phyloP scores from a whole-genome alignment of 2,113 vertebrate genomes.

The Polypterus bichir region DNA sequence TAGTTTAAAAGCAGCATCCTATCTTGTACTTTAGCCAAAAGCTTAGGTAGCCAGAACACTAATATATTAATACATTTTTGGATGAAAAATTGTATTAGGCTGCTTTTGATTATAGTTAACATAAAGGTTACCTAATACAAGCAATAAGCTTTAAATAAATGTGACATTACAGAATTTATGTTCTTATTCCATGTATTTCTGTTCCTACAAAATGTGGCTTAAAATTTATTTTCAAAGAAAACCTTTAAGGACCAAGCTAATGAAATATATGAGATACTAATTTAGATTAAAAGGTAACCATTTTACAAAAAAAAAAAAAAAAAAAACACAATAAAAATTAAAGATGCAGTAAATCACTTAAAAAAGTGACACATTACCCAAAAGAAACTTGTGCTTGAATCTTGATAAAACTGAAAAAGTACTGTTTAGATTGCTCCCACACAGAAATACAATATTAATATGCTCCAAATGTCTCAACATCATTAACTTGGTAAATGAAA shows the following conservation, averaged over 20 bases:
- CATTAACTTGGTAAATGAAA: neutral
- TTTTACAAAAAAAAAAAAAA: neutral
- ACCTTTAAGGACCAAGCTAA: slow-evolving; percentile 2
- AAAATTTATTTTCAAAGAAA: neutral
- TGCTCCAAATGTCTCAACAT: neutral
- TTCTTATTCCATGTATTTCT: neutral
- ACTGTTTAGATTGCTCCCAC: neutral
- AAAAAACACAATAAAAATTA: neutral
- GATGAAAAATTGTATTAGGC: too few species aligned
- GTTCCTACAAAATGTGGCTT: neutral
- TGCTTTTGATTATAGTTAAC: slow-evolving; percentile 41
- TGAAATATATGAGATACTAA: neutral
- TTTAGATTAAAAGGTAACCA: neutral
- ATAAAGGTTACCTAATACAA: neutral
- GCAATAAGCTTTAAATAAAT: neutral
- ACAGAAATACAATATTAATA: neutral
- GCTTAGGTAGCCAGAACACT: too few species aligned
- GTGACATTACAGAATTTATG: neutral
- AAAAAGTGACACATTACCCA: neutral
- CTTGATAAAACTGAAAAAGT: neutral
- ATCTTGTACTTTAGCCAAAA: too few species aligned
- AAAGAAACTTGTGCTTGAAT: neutral
- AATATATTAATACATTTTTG: too few species aligned
- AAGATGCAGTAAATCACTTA: neutral
- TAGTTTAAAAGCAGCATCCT: too few species aligned